phyloP scores from a whole-genome alignment of 2,113 vertebrate genomes.

The Oncorhynchus keta region DNA sequence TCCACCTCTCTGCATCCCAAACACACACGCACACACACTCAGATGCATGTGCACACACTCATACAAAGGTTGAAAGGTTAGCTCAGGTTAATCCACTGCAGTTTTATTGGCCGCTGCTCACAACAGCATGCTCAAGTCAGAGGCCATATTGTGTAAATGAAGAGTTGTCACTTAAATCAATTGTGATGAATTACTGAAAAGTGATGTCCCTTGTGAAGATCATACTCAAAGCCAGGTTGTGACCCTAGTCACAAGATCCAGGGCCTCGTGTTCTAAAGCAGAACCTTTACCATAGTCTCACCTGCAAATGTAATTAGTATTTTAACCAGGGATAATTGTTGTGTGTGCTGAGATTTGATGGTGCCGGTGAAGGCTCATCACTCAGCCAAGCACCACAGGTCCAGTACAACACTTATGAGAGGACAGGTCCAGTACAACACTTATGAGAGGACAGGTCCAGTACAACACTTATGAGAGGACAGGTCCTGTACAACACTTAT shows the following conservation, averaged over 20 bases:
- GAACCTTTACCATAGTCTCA: too few species aligned
- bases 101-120: constrained; percentile 28
- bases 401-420: neutral
- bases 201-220: constrained; percentile 1
- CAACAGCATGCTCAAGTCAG: constrained; percentile 24
- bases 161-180: constrained; percentile 28
- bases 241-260: too few species aligned
- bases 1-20: neutral
- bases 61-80: constrained; percentile 14
- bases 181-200: constrained; percentile 21
- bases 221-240: neutral
- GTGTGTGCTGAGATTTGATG: neutral
- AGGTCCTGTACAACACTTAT: too few species aligned
- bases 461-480: too few species aligned
- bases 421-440: neutral
- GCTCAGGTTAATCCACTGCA: constrained; percentile 37
- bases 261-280: too few species aligned
- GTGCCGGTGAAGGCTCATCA: neutral
- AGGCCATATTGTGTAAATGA: constrained; percentile 11
- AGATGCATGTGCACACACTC: neutral
- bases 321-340: neutral
- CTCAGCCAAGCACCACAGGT: neutral
- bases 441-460: too few species aligned
- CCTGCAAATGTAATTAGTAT: neutral
- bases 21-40: neutral